phyloP scores from a whole-genome alignment of 2,113 vertebrate genomes.

The Cephalopholis sonnerati region DNA sequence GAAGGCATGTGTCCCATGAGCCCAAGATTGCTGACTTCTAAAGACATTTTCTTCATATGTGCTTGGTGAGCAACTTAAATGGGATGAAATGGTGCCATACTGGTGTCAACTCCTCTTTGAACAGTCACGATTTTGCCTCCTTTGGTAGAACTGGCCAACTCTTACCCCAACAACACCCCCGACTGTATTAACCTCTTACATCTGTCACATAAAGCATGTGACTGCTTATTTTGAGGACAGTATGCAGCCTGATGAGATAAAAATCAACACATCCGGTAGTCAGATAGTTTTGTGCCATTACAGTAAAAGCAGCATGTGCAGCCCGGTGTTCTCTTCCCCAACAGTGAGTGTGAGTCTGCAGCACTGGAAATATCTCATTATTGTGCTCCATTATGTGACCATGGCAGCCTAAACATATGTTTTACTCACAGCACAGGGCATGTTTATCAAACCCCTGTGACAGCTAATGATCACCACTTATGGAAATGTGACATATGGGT shows the following conservation, averaged over 20 bases:
- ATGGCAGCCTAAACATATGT: conserved; percentile 36
- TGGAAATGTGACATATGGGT: conserved; percentile 26
- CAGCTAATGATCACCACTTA: conserved; percentile 37
- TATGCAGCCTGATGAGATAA: background rate
- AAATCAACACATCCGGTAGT: too few species aligned
- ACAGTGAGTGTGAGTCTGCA: background rate
- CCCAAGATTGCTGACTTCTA: background rate
- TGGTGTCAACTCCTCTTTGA: background rate
- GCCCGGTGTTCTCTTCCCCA: background rate
- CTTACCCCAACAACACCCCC: background rate
- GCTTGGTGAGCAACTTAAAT: too few species aligned
- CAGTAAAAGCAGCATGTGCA: background rate
- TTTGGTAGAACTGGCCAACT: background rate
- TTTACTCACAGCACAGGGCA: background rate
- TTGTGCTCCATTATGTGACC: conserved; percentile 14
- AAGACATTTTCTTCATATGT: too few species aligned
- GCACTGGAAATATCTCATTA: background rate
- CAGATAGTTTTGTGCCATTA: background rate
- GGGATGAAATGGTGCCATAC: too few species aligned
- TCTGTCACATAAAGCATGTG: background rate
- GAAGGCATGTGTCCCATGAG: background rate
- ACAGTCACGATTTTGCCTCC: background rate
- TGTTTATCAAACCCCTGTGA: conserved; percentile 39
- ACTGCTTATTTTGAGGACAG: background rate
- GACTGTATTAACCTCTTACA: background rate